These are phyloP conservation scores for Anomalospiza imberbis DNA, from an alignment of 2,797 vertebrate species.

Conservation along the genomic window DNA sequence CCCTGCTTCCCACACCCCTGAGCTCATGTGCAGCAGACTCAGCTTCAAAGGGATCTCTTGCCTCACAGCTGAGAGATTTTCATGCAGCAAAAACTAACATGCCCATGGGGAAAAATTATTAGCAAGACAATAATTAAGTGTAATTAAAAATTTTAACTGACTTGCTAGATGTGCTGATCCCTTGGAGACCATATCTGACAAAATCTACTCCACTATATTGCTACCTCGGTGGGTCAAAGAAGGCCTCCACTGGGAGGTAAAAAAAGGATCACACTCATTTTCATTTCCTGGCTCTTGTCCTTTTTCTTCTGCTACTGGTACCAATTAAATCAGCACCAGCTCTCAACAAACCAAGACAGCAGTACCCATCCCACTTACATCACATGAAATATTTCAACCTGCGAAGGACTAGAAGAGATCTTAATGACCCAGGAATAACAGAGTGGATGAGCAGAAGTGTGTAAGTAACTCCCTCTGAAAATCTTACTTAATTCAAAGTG, in stretches of 20 bases:
- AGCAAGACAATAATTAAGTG: neutral
- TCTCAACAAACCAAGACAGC: neutral
- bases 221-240: neutral
- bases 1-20: fast-evolving
- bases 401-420: neutral
- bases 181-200: neutral
- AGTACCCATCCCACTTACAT: neutral
- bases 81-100: neutral
- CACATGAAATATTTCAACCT: neutral
- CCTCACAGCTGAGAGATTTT: neutral
- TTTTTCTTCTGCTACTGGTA: neutral
- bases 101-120: neutral
- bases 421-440: neutral
- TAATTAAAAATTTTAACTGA: neutral
- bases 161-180: neutral
- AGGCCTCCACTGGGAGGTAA: neutral
- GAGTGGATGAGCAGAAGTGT: neutral
- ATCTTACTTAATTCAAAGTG: neutral
- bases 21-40: neutral
- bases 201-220: neutral
- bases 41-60: neutral
- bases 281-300: neutral
- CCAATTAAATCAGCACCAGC: neutral
- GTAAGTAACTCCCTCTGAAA: neutral
- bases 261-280: neutral